Evolutionary conservation across 2,797 vertebrate genomes (phyloP).

Genomic region (Lacerta viridis): DNA sequence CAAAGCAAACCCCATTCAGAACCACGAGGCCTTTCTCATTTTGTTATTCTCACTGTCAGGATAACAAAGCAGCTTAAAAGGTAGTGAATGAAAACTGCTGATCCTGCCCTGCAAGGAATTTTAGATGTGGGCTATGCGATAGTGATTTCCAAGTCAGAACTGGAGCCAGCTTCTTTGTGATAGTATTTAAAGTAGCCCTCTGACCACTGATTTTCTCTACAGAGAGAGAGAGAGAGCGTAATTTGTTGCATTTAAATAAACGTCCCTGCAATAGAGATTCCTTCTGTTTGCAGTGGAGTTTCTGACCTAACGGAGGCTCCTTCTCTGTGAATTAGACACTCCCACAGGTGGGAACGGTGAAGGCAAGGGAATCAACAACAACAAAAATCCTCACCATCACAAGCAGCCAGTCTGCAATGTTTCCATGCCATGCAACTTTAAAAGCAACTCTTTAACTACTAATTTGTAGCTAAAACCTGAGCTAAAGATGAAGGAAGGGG

Average conservation of each 20-base stretch:
- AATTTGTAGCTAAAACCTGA: not conserved
- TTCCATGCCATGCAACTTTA: too few species aligned
- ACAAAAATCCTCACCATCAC: too few species aligned
- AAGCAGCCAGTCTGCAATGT: too few species aligned
- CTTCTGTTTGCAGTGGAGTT: not conserved
- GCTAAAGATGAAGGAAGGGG: too few species aligned
- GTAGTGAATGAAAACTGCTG: slow-evolving; percentile 46
- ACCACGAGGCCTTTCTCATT: not conserved
- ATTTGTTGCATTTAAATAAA: not conserved
- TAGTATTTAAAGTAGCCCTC: not conserved
- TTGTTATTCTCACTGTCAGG: not conserved
- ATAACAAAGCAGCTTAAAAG: slow-evolving; percentile 57
- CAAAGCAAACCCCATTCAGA: slow-evolving; percentile 18
- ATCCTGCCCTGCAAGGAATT: slow-evolving; percentile 26
- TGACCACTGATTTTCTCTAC: not conserved
- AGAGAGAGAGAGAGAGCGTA: not conserved
- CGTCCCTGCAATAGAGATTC: not conserved
- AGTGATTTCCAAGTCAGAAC: not conserved
- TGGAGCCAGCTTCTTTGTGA: not conserved
- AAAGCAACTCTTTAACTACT: not conserved
- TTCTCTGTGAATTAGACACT: not conserved
- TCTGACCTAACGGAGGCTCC: too few species aligned
- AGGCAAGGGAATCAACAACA: too few species aligned
- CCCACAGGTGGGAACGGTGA: too few species aligned
- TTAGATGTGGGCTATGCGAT: not conserved